These are phyloP conservation scores for Papilio xuthus DNA, from an alignment of 1,140 invertebrate species.

Conservation along the genomic window DNA sequence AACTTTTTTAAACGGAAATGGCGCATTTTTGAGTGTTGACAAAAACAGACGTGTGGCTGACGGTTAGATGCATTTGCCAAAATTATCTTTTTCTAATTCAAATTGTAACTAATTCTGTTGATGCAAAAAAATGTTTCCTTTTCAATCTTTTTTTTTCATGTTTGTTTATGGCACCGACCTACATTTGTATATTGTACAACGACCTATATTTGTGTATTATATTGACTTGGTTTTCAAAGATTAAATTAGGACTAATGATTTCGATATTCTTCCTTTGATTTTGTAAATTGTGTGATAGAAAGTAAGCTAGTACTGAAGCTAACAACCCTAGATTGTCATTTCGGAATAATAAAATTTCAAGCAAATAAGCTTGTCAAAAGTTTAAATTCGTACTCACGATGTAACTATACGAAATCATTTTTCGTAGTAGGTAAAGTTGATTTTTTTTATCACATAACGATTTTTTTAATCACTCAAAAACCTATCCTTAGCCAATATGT, in stretches of 20 bases:
- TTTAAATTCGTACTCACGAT: too few relatives aligned
- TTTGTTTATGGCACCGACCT: not conserved
- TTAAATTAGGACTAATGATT: not conserved
- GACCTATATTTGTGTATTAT: not conserved
- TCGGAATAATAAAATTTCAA: too few relatives aligned
- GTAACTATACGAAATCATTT: not conserved
- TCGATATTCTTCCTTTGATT: not conserved
- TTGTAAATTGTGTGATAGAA: too few relatives aligned
- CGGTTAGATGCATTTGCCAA: constrained; percentile 43
- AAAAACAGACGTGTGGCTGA: constrained; percentile 53
- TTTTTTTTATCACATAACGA: not conserved
- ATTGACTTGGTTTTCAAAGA: not conserved
- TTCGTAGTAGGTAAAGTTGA: not conserved
- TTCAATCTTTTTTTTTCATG: not conserved
- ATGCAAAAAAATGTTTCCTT: constrained; percentile 12
- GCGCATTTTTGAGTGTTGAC: constrained; percentile 67
- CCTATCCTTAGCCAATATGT: constrained; percentile 26
- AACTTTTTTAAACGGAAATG: constrained; percentile 75
- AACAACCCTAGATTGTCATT: too few relatives aligned
- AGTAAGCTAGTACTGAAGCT: too few relatives aligned
- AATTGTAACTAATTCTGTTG: constrained; percentile 30
- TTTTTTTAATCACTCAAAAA: constrained; percentile 29
- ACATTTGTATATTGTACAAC: too few relatives aligned
- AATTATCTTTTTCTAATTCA: constrained; percentile 40
- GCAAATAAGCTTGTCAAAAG: too few relatives aligned